Evolutionary conservation across 1,140 invertebrate species (phyloP), one percentile per base, ranked within the genome.

Genomic region (Caerostris darwini): DNA sequence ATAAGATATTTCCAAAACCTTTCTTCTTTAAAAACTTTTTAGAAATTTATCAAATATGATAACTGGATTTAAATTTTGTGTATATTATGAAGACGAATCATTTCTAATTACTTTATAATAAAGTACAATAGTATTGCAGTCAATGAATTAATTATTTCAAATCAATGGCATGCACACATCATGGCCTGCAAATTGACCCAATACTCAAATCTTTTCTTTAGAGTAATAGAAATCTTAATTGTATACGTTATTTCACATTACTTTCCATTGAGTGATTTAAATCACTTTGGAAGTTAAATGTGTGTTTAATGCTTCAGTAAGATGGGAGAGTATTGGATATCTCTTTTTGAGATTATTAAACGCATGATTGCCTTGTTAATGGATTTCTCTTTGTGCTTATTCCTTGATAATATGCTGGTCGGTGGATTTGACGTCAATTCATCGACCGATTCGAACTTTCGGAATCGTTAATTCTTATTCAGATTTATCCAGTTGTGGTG

Each of bases 321-420:
- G 57, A 34, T n/a, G 17, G 82, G 19, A 83, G n/a, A 7, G 17
- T 83, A 83, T 83, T 17, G 82, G 82, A 83, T 83, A 56, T 83
- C 19, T 83, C 56, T 83, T 58, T 83, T 56, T 83, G 14, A 83
- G 53, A 83, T 58, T 83, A 83, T 83, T 83, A 83, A 83, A 83
- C 56, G 82, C 14, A 19, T 54, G 82, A 83, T 83, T 83, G 82
- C 82, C 19, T 83, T 83, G 82, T 57, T 83, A 83, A 83, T 83
- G 82, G 56, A 83, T 83, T 57, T 83, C 56, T 77, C 56, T 83
- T 83, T 83, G 82, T 58, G 56, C 34, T 54, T 53, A 83, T 83
- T 83, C 56, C 82, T 83, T 83, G 82, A 83, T 83, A 58, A 83
- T 58, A 83, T 54, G 17, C 19, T 34, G 12, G 34, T 50, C 53